phyloP scores from a whole-genome alignment of 37 sponge, comb jelly and placozoan genomes.

The Hexactinellida sp. region DNA sequence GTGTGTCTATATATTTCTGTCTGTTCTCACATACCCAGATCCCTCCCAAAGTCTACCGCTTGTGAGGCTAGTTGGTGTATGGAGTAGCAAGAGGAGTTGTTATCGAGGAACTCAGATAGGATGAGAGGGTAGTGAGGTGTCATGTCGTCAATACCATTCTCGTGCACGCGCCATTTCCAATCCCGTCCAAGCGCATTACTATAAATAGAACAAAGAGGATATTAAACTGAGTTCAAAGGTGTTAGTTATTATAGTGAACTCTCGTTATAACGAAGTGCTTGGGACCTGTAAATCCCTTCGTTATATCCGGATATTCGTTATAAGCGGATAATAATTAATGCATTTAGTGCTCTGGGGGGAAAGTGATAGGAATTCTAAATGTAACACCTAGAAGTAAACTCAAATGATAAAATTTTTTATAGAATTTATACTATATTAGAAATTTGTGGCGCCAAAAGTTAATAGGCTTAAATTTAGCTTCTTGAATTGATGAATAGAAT shows the following conservation, averaged over 20 bases:
- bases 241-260: neutral
- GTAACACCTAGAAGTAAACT: too few species aligned
- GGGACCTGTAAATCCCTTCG: neutral
- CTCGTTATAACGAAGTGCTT: neutral
- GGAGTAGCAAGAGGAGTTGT: constrained; percentile 66
- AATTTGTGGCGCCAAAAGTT: too few species aligned
- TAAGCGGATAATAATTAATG: too few species aligned
- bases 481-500: too few species aligned
- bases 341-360: too few species aligned
- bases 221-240: neutral
- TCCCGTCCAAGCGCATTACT: constrained; percentile 2
- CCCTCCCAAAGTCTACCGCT: constrained; percentile 10
- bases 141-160: neutral
- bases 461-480: too few species aligned
- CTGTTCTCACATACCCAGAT: neutral
- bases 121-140: constrained; percentile 22
- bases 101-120: constrained; percentile 76
- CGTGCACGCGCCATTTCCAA: neutral
- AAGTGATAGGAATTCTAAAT: too few species aligned
- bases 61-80: constrained; percentile 38
- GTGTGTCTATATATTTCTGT: neutral
- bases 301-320: neutral
- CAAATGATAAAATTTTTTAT: too few species aligned
- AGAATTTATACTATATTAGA: too few species aligned
- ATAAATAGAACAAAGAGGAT: neutral